Base-by-base conservation (phyloP, 2,888 invertebrate species). In the Pteria penguin region DNA sequence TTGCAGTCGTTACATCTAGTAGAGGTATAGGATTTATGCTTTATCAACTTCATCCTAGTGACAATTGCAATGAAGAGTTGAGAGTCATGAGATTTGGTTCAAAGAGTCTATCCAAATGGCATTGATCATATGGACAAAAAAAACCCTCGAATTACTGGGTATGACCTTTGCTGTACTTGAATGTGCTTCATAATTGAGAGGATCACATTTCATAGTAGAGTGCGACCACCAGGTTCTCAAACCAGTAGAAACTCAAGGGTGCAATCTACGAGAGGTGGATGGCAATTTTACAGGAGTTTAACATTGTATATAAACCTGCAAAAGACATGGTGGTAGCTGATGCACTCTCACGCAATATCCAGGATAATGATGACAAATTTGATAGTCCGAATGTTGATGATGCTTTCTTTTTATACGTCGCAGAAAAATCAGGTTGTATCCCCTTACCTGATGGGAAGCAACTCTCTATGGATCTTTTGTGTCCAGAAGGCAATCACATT, bases 21-120 rank as follows among this genome's bases (percentile, higher is more conserved):
- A n/a, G 72, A 24, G 83, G 83, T 2, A 80, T 79, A 29, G 81
- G 80, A 3, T 83, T 72, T 31, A 81, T 83, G 79, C 54, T 81
- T 1, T 80, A 81, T 36, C 81, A 81, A 27, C 36, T 75, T 26
- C 75, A 78, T 54, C 61, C 54, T 22, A 60, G 76, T 55, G 72
- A 60, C n/a, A 18, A 54, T 31, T 26, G 11, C 8, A n/a, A 60
- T 1, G 32, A 22, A 2, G n/a, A 57, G 11, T 55, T 62, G 11
- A 74, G 79, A 31, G 72, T 80, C 5, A 61, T 73, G n/a, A 24
- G 70, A 1, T 73, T 70, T 70, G 68, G 70, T 14, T 77, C 70
- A 52, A 70, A 74, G 32, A 24, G 54, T 22, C 58, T 73, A n/a
- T 52, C 31, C 29, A 67, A 61, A 62, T 72, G 61, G 52, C 77